Conservation (phyloP, 2,113 vertebrate genomes). For the Anarhynchus alexandrinus region DNA sequence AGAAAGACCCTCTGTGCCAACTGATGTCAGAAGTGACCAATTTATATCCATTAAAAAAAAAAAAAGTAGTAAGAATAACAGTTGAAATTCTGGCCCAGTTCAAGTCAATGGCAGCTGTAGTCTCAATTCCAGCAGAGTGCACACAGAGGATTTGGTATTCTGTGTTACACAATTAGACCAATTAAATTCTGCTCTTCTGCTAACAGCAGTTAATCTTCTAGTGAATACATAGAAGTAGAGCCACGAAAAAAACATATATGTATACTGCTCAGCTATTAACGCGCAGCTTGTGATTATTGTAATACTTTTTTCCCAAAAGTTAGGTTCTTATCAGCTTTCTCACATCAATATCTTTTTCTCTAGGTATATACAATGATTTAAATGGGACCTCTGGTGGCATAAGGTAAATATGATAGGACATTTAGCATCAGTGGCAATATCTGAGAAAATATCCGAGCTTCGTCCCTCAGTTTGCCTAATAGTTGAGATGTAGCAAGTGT, state of each 20-base stretch:
- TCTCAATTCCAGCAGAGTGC: background rate
- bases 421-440: background rate
- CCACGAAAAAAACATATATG: background rate
- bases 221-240: conserved; percentile 2
- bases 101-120: background rate
- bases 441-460: background rate
- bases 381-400: background rate
- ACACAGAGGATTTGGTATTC: conserved; percentile 21
- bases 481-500: background rate
- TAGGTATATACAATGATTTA: background rate
- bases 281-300: background rate
- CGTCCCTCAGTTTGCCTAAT: background rate
- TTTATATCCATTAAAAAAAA: conserved; percentile 36
- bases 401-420: background rate
- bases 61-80: background rate
- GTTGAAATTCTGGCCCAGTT: conserved; percentile 3
- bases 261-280: background rate
- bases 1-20: conserved; percentile 34
- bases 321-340: background rate
- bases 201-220: conserved; percentile 37
- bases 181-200: conserved; percentile 43
- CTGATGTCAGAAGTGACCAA: conserved; percentile 58
- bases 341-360: background rate
- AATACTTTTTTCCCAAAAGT: background rate
- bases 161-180: conserved; percentile 5